A percentile compares a stretch with the other conserved stretches of the same genome.
Evolutionary conservation across 2,113 vertebrate species (phyloP).

Genomic region (Illadopsis cleaveri): DNA sequence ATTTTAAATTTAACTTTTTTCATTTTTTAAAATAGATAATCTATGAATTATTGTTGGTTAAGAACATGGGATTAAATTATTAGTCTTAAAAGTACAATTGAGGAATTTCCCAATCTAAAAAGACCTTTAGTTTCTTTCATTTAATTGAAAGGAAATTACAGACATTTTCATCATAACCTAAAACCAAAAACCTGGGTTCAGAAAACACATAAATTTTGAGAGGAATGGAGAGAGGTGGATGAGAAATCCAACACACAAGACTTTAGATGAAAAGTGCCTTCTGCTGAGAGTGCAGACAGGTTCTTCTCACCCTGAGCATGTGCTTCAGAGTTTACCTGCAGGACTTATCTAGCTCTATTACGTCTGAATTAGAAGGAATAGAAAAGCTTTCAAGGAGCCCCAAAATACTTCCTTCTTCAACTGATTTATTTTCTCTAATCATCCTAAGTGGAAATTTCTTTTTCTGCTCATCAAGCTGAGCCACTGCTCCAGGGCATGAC

Average conservation of each 20-base stretch:
- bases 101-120: not conserved
- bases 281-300: not conserved
- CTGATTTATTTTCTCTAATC: conserved; percentile 2
- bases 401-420: not conserved
- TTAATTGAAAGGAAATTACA: not conserved
- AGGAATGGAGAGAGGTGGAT: not conserved
- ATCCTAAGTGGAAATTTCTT: not conserved
- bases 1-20: not conserved
- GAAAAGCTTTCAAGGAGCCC: not conserved
- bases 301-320: not conserved
- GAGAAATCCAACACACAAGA: not conserved
- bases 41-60: not conserved
- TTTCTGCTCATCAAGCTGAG: not conserved
- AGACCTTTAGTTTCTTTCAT: not conserved
- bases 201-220: not conserved
- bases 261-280: not conserved
- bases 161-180: not conserved
- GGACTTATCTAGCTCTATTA: not conserved
- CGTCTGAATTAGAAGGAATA: not conserved
- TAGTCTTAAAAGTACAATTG: not conserved
- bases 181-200: not conserved
- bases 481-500: not conserved
- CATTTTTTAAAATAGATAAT: not conserved
- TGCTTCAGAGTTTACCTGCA: not conserved
- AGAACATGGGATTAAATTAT: not conserved